Evolutionary conservation across 2,888 invertebrate genomes (phyloP), one percentile per base, ranked within the genome.

Genomic region (Nomada ferruginata): DNA sequence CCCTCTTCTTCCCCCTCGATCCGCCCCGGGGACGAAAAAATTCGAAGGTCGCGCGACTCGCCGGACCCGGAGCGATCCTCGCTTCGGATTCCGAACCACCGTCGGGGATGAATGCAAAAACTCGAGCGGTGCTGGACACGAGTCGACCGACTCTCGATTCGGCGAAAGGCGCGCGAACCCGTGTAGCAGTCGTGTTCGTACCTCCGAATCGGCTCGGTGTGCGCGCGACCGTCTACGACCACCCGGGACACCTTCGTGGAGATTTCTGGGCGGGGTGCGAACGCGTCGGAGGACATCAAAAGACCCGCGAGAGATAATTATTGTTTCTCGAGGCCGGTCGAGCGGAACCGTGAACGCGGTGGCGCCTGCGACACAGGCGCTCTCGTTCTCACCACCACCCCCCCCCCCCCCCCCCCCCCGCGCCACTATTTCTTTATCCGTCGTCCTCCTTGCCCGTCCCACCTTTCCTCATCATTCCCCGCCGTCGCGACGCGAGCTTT

Each of bases 271-370:
- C 91, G 91, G 93, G 90, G 92, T 92, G 92, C 92, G 92, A 92
- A 92, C 91, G 89, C 87, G 91, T 91, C 91, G 91, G 91, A 81
- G 84, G 89, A 92, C 92, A 93, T 93, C 92, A 93, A 93, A 93
- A 92, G 85, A 87, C 87, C 84, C 85, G 87, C 84, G 89, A 90
- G 87, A 92, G 92, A 89, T 92, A 93, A 93, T 93, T 93, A 93
- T 93, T 92, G 92, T 92, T 92, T 92, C 92, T 89, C 88, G 91
- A 91, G 91, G 87, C 90, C 85, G 77, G 50, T 76, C 84, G 83
- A 86, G 88, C 88, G 84, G 86, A 86, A 88, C 86, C 82, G 85
- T 86, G 87, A 88, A 81, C 85, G 84, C 87, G 87, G 90, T 92
- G 93, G 93, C 93, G 93, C 92, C 93, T 87, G 76, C 85, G 84